phyloP scores from a whole-genome alignment of 2,888 invertebrate species.

The Xiphydria camelus region DNA sequence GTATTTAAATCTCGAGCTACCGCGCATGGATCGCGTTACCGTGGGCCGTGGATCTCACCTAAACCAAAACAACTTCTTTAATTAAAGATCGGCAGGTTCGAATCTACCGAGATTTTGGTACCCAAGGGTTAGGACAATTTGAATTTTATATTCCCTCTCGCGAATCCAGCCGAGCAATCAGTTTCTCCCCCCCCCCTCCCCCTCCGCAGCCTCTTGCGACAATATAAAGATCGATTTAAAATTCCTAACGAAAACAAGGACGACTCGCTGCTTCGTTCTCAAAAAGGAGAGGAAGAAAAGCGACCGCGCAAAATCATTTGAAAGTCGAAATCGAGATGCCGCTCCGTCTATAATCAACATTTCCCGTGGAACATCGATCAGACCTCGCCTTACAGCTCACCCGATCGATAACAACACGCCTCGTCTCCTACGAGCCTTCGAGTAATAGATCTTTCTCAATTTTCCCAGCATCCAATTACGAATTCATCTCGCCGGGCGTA shows the following conservation, averaged over 20 bases:
- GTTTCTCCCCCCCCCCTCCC: no score
- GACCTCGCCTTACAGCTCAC: no score
- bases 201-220: no score
- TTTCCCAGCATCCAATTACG: neutral
- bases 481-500: neutral
- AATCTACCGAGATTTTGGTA: neutral
- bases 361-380: conserved; percentile 1
- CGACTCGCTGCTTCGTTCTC: no score
- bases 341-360: no score
- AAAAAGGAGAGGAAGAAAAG: no score
- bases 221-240: no score
- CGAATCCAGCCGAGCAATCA: neutral
- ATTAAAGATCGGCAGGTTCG: neutral
- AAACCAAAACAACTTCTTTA: conserved; percentile 2
- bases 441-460: neutral
- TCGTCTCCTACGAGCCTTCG: neutral
- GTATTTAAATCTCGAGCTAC: neutral
- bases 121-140: neutral
- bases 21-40: neutral
- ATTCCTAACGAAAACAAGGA: no score
- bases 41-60: neutral
- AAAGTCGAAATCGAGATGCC: no score
- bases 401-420: neutral
- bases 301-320: no score
- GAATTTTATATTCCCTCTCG: neutral